Conservation (phyloP, 2,888 invertebrate genomes). For the Acanthococcus lagerstroemiae region DNA sequence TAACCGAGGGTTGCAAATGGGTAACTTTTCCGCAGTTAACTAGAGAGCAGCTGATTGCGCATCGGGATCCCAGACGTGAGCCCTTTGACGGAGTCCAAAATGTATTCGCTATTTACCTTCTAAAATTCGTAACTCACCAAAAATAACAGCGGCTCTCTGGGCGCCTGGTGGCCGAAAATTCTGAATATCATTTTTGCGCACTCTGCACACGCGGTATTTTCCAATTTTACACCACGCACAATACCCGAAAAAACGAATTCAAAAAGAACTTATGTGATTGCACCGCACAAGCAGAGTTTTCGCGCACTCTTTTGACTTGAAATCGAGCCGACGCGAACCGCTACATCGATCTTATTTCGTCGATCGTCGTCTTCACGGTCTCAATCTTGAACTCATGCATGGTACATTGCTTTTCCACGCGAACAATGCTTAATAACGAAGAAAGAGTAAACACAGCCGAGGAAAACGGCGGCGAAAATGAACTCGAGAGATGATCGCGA, state of each 20-base stretch:
- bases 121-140: constrained; percentile 15
- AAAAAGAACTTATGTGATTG: no score
- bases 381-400: constrained; percentile 25
- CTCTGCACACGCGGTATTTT: no score
- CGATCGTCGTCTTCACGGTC: constrained; percentile 15
- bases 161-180: constrained; percentile 17
- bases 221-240: no score
- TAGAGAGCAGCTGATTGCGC: no score
- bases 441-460: background rate
- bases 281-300: background rate
- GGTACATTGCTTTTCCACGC: constrained; percentile 7
- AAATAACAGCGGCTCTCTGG: constrained; percentile 22
- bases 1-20: no score
- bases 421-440: background rate
- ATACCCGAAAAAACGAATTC: no score
- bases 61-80: no score
- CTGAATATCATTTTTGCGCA: constrained; percentile 15
- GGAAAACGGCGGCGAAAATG: constrained; percentile 11
- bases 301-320: no score
- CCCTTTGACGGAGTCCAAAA: no score
- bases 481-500: constrained; percentile 5
- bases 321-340: background rate
- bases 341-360: constrained; percentile 16
- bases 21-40: no score
- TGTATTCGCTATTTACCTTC: no score